Conservation (phyloP, 2,888 invertebrate species). For the Chromoteleia sp. region DNA sequence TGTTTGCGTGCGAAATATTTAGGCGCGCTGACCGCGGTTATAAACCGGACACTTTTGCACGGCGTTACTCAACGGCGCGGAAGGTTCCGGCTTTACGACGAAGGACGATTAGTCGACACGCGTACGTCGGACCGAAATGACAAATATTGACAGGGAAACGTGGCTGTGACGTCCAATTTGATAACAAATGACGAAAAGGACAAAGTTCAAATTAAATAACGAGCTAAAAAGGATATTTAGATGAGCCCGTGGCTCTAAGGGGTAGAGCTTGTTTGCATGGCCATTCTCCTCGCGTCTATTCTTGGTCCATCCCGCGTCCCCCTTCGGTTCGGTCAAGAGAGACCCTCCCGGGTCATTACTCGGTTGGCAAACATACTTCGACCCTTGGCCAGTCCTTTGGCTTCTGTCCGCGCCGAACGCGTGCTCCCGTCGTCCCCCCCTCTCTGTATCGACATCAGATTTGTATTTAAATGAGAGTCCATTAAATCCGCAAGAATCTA, state of each 20-base stretch:
- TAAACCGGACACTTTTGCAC: slow-evolving; percentile 35
- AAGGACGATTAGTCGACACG: not conserved
- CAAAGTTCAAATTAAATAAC: slow-evolving; percentile 72
- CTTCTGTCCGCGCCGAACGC: slow-evolving; percentile 67
- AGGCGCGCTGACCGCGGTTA: slow-evolving; percentile 11
- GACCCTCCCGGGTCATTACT: slow-evolving; percentile 84
- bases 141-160: slow-evolving; percentile 29
- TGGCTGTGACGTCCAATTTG: slow-evolving; percentile 44
- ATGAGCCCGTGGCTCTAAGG: slow-evolving; percentile 70
- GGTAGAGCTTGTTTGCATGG: slow-evolving; percentile 82
- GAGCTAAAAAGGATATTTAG: slow-evolving; percentile 72
- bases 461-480: slow-evolving; percentile 85
- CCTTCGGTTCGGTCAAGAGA: slow-evolving; percentile 71
- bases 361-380: slow-evolving; percentile 84
- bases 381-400: slow-evolving; percentile 81
- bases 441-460: slow-evolving; percentile 84
- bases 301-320: slow-evolving; percentile 77
- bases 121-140: slow-evolving; percentile 10
- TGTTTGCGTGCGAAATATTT: slow-evolving; percentile 11
- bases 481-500: slow-evolving; percentile 83
- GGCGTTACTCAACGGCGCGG: slow-evolving; percentile 20
- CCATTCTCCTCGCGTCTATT: slow-evolving; percentile 81
- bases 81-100: slow-evolving; percentile 30
- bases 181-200: slow-evolving; percentile 68
- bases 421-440: slow-evolving; percentile 72